Percentiles rank a stretch among this genome's conserved stretches.
Conservation (phyloP, 2,113 vertebrate species). For the Campylomormyrus numenius region DNA sequence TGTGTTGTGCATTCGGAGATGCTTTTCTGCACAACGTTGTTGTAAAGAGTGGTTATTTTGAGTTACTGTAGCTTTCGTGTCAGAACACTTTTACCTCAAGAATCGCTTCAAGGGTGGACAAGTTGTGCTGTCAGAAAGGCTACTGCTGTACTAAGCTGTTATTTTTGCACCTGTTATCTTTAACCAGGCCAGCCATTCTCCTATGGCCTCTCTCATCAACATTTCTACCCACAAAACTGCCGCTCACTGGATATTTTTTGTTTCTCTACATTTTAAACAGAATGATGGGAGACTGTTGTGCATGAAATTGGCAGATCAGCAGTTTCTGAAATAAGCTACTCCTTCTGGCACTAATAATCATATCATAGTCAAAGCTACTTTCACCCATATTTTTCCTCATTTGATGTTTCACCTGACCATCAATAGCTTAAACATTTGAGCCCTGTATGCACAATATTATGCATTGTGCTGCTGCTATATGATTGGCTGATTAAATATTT, state of each 20-base stretch:
- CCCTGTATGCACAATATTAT: too few relatives aligned
- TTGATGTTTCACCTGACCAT: background rate
- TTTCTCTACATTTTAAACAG: background rate
- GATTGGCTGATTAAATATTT: background rate
- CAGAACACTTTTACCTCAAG: background rate
- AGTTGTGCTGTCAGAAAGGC: background rate
- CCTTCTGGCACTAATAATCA: background rate
- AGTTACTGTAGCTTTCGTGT: background rate
- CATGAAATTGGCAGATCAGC: background rate
- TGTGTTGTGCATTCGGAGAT: background rate
- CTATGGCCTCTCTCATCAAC: background rate
- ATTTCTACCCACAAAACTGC: background rate
- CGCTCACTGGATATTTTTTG: background rate
- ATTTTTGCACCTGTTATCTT: background rate
- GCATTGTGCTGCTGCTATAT: background rate
- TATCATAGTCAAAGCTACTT: background rate
- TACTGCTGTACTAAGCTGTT: background rate
- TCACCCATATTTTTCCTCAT: background rate
- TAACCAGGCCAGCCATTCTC: background rate
- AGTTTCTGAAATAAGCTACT: background rate
- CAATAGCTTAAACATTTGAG: background rate
- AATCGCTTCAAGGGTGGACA: background rate
- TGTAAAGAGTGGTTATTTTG: background rate
- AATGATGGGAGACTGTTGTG: background rate
- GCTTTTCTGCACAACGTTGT: background rate